These are phyloP conservation scores for Perizoma affinitatum DNA, from an alignment of 2,888 invertebrate species.

Conservation along the genomic window DNA sequence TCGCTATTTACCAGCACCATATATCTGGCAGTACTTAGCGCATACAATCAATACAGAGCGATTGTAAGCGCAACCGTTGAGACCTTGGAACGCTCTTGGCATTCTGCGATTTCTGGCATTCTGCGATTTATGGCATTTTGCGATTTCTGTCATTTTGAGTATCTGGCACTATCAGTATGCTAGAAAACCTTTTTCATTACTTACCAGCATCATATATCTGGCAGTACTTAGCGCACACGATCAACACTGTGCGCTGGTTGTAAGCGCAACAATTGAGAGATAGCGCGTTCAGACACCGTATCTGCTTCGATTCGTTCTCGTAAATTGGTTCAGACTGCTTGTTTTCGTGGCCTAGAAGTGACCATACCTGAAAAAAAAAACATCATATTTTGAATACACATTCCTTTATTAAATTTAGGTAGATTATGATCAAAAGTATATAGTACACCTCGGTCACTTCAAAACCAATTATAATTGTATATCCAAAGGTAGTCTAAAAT, in stretches of 20 bases:
- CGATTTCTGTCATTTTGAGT: too few species aligned
- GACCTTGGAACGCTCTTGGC: too few species aligned
- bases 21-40: conserved; percentile 98
- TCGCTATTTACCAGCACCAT: conserved; percentile 88
- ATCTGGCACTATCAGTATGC: too few species aligned
- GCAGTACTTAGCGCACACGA: conserved; percentile 98
- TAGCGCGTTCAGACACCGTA: conserved; percentile 96
- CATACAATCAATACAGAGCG: conserved; percentile 98
- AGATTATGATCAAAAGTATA: too few species aligned
- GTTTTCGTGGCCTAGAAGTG: conserved; percentile 93
- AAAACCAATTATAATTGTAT: too few species aligned
- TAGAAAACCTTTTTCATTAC: too few species aligned
- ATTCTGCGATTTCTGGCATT: too few species aligned
- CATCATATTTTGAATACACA: too few species aligned
- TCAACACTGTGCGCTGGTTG: conserved; percentile 97
- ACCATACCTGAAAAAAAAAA: conserved; percentile 89
- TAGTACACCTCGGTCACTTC: too few species aligned
- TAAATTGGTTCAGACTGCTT: conserved; percentile 94
- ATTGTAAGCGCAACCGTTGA: conserved; percentile 97
- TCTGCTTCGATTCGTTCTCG: conserved; percentile 99
- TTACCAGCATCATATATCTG: conserved; percentile 93
- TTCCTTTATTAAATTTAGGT: too few species aligned
- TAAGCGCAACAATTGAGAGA: conserved; percentile 96
- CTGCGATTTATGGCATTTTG: too few species aligned
- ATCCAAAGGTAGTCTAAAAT: too few species aligned